Evolutionary conservation across 2,888 invertebrate genomes (phyloP).

Genomic region (Zygaena filipendulae): DNA sequence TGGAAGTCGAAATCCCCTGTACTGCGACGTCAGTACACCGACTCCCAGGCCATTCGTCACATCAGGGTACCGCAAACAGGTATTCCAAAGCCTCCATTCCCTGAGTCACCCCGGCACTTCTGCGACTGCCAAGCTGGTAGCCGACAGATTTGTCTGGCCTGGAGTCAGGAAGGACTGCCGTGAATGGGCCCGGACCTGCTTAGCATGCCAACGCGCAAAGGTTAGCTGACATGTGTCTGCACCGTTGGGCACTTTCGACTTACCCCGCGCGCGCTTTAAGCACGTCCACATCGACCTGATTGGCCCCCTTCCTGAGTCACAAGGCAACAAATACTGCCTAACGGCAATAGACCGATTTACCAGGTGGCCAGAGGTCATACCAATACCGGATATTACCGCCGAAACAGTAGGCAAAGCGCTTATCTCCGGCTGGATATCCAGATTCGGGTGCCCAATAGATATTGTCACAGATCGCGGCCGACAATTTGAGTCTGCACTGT

Average conservation of each 20-base stretch:
- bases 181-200: slow-evolving; percentile 24
- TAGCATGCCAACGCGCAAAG: slow-evolving; percentile 29
- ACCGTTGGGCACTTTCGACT: slow-evolving; percentile 10
- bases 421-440: slow-evolving; percentile 30
- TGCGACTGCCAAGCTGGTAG: slow-evolving; percentile 18
- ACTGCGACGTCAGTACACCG: slow-evolving; percentile 8
- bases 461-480: slow-evolving; percentile 14
- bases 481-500: slow-evolving; percentile 22
- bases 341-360: too few species aligned
- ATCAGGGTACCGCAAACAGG: slow-evolving; percentile 1
- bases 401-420: slow-evolving; percentile 29
- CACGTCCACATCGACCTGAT: slow-evolving; percentile 14
- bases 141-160: slow-evolving; percentile 32
- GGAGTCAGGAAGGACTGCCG: slow-evolving; percentile 25
- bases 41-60: slow-evolving; percentile 13
- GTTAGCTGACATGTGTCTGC: slow-evolving; percentile 20
- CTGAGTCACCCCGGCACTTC: slow-evolving; percentile 16
- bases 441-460: slow-evolving; percentile 33
- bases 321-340: slow-evolving; percentile 17
- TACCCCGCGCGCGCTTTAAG: slow-evolving; percentile 10
- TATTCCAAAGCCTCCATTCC: not conserved
- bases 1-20: too few species aligned
- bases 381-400: slow-evolving; percentile 28
- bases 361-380: too few species aligned
- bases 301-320: slow-evolving; percentile 12